Percentiles rank a stretch among this genome's conserved stretches.
Evolutionary conservation across 2,888 invertebrate genomes (phyloP).

Genomic region (Caenorhabditis angaria): DNA sequence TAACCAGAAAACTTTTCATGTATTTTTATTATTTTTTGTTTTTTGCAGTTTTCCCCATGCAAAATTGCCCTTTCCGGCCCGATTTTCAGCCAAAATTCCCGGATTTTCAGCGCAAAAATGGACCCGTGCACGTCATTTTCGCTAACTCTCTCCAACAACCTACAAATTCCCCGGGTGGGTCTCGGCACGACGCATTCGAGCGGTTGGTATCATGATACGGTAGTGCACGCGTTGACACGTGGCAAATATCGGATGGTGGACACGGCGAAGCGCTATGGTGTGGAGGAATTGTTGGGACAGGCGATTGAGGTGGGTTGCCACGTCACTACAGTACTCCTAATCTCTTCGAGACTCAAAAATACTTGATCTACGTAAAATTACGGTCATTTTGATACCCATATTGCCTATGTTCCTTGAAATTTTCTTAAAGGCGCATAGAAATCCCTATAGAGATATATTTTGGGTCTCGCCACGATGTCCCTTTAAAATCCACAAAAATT

Average conservation of each 20-base stretch:
- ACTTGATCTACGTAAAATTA: background rate
- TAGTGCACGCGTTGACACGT: conserved; percentile 72
- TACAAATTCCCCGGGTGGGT: conserved; percentile 50
- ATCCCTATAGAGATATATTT: too few relatives aligned
- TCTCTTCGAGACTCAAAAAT: background rate
- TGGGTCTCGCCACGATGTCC: too few relatives aligned
- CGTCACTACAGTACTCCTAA: too few relatives aligned
- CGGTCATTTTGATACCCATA: too few relatives aligned
- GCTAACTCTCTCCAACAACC: conserved; percentile 41
- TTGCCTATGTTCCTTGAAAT: too few relatives aligned
- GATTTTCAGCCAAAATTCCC: too few relatives aligned
- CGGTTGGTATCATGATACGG: conserved; percentile 73
- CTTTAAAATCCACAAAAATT: too few relatives aligned
- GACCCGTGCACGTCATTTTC: conserved; percentile 22
- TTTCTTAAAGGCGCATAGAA: too few relatives aligned
- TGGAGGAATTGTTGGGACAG: conserved; percentile 70
- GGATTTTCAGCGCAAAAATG: background rate
- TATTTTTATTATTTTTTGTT: too few relatives aligned
- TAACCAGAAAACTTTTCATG: too few relatives aligned
- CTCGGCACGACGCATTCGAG: conserved; percentile 73
- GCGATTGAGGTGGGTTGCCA: conserved; percentile 56
- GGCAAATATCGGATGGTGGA: conserved; percentile 73
- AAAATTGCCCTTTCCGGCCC: background rate
- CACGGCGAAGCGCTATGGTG: conserved; percentile 73
- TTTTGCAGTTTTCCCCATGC: background rate